Conservation (phyloP, 2,113 vertebrate species). For the Gnathonemus echidnorhynchus region DNA sequence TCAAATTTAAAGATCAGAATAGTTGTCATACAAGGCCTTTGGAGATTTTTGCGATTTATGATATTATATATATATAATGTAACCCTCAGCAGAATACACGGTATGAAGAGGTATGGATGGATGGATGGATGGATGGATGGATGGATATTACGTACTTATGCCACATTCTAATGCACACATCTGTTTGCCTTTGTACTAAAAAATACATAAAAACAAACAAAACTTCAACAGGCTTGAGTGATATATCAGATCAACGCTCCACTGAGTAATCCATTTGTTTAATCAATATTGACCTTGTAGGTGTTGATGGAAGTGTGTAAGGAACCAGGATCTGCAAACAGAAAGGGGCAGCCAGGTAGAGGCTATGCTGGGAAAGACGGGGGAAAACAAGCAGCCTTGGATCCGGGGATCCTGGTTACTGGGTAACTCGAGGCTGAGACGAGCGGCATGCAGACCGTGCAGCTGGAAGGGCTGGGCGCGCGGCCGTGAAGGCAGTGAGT, state of each 20-base stretch:
- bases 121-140: background rate
- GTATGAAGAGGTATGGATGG: background rate
- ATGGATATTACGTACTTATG: background rate
- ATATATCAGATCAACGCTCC: background rate
- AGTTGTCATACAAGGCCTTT: background rate
- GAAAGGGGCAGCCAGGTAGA: background rate
- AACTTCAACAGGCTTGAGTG: background rate
- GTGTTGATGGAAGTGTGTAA: background rate
- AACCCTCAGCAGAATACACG: background rate
- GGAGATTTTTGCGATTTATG: background rate
- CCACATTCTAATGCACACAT: background rate
- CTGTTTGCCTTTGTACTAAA: background rate
- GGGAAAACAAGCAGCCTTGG: background rate
- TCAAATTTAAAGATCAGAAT: background rate
- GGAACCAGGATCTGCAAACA: background rate
- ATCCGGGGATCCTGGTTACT: background rate
- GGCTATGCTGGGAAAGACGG: background rate
- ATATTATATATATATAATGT: background rate
- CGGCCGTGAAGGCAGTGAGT: background rate
- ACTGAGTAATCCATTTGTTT: background rate
- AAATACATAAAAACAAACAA: background rate
- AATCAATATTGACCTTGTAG: slow-evolving; percentile 6
- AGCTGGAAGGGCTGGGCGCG: background rate
- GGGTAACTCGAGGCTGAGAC: background rate
- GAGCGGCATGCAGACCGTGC: background rate